These are phyloP conservation scores for Drosophila sordidapex DNA, from an alignment of 2,888 invertebrate species.

Conservation along the genomic window DNA sequence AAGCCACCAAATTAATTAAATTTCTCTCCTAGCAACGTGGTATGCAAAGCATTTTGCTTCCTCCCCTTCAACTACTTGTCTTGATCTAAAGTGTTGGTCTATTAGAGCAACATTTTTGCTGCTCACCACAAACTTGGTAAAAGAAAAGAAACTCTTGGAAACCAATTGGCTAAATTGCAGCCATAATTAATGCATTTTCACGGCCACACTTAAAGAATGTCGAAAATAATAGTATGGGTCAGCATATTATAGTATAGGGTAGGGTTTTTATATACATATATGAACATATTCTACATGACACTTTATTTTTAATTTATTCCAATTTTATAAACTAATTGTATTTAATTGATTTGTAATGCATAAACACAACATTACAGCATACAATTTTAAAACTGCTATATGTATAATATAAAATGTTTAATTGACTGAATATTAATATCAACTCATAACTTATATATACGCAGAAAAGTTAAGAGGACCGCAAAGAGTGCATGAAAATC, in stretches of 20 bases:
- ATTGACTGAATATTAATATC: constrained; percentile 2
- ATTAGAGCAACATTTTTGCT: constrained; percentile 38
- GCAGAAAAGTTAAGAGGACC: constrained; percentile 18
- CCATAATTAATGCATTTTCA: background rate
- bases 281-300: too few relatives aligned
- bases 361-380: background rate
- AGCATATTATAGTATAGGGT: background rate
- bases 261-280: too few relatives aligned
- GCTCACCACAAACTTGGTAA: constrained; percentile 7
- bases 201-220: background rate
- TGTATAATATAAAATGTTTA: background rate
- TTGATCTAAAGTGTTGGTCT: constrained; percentile 30
- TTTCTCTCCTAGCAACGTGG: constrained; percentile 58
- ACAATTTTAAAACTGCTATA: background rate
- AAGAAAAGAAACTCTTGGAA: background rate
- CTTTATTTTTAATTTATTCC: background rate
- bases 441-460: constrained; percentile 2
- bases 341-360: background rate
- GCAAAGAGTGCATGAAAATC: constrained; percentile 38
- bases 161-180: background rate
- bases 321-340: too few relatives aligned
- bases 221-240: background rate
- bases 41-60: constrained; percentile 56
- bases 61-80: background rate
- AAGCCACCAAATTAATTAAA: constrained; percentile 71